Evolutionary conservation across 2,888 invertebrate species (phyloP), one percentile per base, ranked within the genome.

Genomic region (Pseudolycoriella hygida): DNA sequence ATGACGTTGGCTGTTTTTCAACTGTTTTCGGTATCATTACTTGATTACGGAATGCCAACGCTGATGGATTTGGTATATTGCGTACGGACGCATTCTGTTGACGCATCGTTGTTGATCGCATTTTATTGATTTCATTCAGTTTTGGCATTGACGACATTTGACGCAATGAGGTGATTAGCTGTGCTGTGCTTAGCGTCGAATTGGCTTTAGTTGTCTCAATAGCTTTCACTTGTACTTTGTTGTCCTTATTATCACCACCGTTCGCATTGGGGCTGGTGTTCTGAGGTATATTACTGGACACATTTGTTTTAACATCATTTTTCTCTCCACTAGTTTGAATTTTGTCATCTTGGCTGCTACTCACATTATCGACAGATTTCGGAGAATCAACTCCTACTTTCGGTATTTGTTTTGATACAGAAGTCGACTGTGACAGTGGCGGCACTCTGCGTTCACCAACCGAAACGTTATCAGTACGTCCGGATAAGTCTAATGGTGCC

Each of bases 41-140:
- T 52, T 68, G 67, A 53, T 73, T 72, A 48, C 74, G 68, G 51
- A 70, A 67, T 37, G 74, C 68, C 52, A 76, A 52, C 8, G 73
- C 66, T 44, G 74, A 74, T 4, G 76, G 76, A 60, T 76, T 76
- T 4, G 76, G 76, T 50, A 77, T 76, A 52, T 72, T 75, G 38
- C 76, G 62, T 19, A 76, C 72, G 17, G 69, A 72, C 47, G 74
- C 74, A 55, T 76, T 76, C 49, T 65, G 65, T 14, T 62, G 65
- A 12, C 56, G 69, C 61, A 53, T 56, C 10, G 57, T 50, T 44
- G 54, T 55, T 40, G 51, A 51, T 44, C 56, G 57, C 42, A 56
- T 52, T 52, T 61, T 60, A 4, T 57, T 63, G 40, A 69, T 66
- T 51, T 69, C 70, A 50, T 66, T 67, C n/a, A 69, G 51, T 49